phyloP scores from a whole-genome alignment of 92 coral and sea anemone species.

The Meandrina meandrites region DNA sequence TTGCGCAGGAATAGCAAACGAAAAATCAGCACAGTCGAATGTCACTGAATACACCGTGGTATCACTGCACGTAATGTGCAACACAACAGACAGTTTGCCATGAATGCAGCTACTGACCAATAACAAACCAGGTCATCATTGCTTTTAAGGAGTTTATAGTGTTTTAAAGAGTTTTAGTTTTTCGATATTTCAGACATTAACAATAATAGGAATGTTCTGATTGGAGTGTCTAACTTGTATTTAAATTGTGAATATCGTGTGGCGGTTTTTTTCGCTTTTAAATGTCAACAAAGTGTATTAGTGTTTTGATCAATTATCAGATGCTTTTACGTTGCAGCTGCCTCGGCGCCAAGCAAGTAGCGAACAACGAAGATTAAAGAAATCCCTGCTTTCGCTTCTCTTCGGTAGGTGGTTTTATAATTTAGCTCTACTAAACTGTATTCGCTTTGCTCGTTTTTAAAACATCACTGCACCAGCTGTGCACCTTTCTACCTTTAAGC shows the following conservation, averaged over 20 bases:
- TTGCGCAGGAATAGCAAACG: neutral
- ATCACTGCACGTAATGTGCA: neutral
- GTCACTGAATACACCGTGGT: neutral
- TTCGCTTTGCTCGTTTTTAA: neutral
- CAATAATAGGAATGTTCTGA: neutral
- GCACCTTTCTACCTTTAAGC: neutral
- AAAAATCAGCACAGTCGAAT: conserved; percentile 17
- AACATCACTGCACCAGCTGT: neutral
- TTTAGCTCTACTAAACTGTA: neutral
- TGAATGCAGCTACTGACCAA: neutral
- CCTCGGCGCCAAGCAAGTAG: conserved; percentile 9
- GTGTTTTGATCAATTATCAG: conserved; percentile 44
- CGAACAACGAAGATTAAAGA: neutral
- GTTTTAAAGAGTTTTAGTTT: conserved; percentile 8
- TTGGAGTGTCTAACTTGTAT: conserved; percentile 17
- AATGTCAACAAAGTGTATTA: conserved; percentile 38
- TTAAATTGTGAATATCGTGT: conserved; percentile 2
- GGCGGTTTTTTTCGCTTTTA: neutral
- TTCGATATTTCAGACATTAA: neutral
- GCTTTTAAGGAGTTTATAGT: neutral
- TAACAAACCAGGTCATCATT: neutral
- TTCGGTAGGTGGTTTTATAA: conserved; percentile 2
- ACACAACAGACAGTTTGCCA: neutral
- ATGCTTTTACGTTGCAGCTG: conserved; percentile 50
- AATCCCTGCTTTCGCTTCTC: conserved; percentile 4